Percentiles rank a stretch among this genome's conserved stretches.
Evolutionary conservation across 2,113 vertebrate genomes (phyloP).

Genomic region (Lophochroa leadbeateri): DNA sequence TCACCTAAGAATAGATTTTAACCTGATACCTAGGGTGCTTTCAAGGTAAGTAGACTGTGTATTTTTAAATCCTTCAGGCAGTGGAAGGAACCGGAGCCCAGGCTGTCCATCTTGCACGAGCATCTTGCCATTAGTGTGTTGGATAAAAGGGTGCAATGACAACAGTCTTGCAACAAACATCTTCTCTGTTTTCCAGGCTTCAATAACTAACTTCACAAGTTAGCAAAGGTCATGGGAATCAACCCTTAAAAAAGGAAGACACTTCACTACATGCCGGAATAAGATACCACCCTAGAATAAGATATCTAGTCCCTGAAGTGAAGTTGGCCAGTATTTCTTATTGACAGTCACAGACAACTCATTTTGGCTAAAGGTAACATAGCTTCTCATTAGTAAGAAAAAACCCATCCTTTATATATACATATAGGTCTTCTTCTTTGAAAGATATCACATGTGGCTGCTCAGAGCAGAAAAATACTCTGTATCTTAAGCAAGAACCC

Average conservation of each 20-base stretch:
- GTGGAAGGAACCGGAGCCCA: not conserved
- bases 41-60: not conserved
- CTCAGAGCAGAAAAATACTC: not conserved
- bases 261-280: not conserved
- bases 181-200: not conserved
- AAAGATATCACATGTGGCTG: not conserved
- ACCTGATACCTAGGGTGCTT: not conserved
- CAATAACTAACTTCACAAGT: not conserved
- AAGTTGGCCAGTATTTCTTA: not conserved
- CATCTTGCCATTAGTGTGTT: not conserved
- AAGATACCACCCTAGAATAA: not conserved
- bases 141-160: not conserved
- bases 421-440: not conserved
- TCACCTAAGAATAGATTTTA: not conserved
- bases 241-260: not conserved
- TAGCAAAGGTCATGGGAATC: not conserved
- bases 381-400: not conserved
- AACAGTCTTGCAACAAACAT: not conserved
- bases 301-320: not conserved
- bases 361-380: not conserved
- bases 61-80: not conserved
- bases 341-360: not conserved
- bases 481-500: not conserved
- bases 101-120: not conserved
- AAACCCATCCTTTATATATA: not conserved